Conservation (phyloP, 2,888 invertebrate species). For the Darwinula stevensoni region DNA sequence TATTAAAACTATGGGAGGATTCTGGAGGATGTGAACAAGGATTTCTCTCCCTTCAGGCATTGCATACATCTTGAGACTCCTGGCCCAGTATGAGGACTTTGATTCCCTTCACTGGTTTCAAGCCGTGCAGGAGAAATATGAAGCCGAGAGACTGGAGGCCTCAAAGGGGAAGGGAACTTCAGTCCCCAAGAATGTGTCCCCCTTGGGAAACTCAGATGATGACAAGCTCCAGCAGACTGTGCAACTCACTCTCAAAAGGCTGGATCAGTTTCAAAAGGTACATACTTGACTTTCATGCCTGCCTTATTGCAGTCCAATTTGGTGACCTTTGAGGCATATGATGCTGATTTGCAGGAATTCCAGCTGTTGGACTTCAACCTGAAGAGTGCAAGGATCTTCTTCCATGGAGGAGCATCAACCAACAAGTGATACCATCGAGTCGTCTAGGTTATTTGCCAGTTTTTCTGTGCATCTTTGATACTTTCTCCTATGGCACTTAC, state of each 20-base stretch:
- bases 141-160: conserved; percentile 3
- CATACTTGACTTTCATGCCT: neutral
- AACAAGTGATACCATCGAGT: too few species aligned
- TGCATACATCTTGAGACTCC: conserved; percentile 65
- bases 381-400: conserved; percentile 82
- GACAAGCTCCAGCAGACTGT: conserved; percentile 75
- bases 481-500: too few species aligned
- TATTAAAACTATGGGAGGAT: too few species aligned
- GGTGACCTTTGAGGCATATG: too few species aligned
- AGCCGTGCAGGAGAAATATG: conserved; percentile 24
- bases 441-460: too few species aligned
- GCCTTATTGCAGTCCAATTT: neutral
- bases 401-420: too few species aligned
- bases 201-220: conserved; percentile 22
- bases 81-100: conserved; percentile 57
- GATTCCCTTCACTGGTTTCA: conserved; percentile 88
- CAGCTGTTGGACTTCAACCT: conserved; percentile 65
- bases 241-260: conserved; percentile 54
- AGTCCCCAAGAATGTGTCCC: neutral
- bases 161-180: neutral
- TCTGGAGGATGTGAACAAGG: too few species aligned
- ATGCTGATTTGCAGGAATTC: conserved; percentile 35
- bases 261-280: conserved; percentile 34
- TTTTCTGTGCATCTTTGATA: too few species aligned
- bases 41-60: conserved; percentile 21